Conservation (phyloP, 2,888 invertebrate genomes). For the Halocaridina rubra region DNA sequence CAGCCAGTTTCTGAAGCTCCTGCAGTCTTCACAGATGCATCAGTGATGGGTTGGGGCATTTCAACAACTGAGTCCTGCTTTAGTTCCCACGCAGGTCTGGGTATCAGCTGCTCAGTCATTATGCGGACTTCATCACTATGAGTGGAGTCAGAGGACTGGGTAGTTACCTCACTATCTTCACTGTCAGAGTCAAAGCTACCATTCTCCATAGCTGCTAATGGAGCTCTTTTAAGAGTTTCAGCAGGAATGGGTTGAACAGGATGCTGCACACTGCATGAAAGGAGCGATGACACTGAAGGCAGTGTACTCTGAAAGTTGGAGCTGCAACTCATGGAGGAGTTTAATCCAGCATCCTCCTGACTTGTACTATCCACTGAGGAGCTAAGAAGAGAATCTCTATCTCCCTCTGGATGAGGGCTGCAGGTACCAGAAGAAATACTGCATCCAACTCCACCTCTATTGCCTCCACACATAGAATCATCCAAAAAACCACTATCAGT, state of each 20-base stretch:
- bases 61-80: slow-evolving; percentile 25
- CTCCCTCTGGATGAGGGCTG: slow-evolving; percentile 40
- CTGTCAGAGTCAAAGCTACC: slow-evolving; percentile 63
- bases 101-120: slow-evolving; percentile 41
- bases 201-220: slow-evolving; percentile 60
- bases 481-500: slow-evolving; percentile 60
- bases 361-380: slow-evolving; percentile 48
- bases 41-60: background rate
- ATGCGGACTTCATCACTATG: slow-evolving; percentile 62
- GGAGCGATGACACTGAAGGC: slow-evolving; percentile 1
- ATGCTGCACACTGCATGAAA: slow-evolving; percentile 13
- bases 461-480: slow-evolving; percentile 17
- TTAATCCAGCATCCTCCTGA: slow-evolving; percentile 40
- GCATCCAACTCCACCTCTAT: slow-evolving; percentile 1
- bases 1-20: slow-evolving; percentile 21
- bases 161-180: slow-evolving; percentile 61
- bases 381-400: slow-evolving; percentile 43
- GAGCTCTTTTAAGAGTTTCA: slow-evolving; percentile 53
- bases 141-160: slow-evolving; percentile 62
- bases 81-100: slow-evolving; percentile 58
- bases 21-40: background rate
- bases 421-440: slow-evolving; percentile 18
- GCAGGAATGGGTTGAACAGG: background rate
- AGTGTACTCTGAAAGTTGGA: background rate
- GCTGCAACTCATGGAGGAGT: background rate